A percentile compares a stretch with the other conserved stretches of the same genome.
Evolutionary conservation across 2,113 vertebrate genomes (phyloP).

Genomic region (Dipodomys stephensi): DNA sequence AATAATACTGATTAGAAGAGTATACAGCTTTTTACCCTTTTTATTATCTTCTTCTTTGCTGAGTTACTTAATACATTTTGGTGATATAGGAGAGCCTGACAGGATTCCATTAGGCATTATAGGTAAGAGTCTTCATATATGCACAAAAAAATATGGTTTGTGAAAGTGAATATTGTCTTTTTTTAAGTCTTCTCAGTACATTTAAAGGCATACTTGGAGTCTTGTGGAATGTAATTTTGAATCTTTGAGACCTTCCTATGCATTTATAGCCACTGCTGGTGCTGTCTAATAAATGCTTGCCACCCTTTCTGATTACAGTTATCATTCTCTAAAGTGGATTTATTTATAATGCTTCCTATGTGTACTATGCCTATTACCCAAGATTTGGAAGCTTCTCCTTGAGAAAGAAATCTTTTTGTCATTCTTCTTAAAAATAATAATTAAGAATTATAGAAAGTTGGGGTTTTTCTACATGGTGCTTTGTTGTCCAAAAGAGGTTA

Average conservation of each 20-base stretch:
- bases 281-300: slow-evolving; percentile 16
- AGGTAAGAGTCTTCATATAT: slow-evolving; percentile 29
- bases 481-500: slow-evolving; percentile 31
- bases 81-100: background rate
- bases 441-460: slow-evolving; percentile 36
- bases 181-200: slow-evolving; percentile 5
- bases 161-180: slow-evolving; percentile 24
- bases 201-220: slow-evolving; percentile 51
- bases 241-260: background rate
- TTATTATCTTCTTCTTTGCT: background rate
- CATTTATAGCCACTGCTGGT: slow-evolving; percentile 26
- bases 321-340: slow-evolving; percentile 30
- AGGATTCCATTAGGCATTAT: background rate
- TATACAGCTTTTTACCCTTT: slow-evolving; percentile 29
- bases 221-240: background rate
- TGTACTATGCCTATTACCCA: slow-evolving; percentile 13
- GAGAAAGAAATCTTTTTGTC: slow-evolving; percentile 27
- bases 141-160: background rate
- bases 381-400: slow-evolving; percentile 4
- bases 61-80: background rate
- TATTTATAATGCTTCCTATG: slow-evolving; percentile 9
- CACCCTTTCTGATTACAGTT: background rate
- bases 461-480: background rate
- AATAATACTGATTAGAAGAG: background rate
- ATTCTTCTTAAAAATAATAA: slow-evolving; percentile 49